These are phyloP conservation scores for Tetramorium parvispinum DNA, from an alignment of 1,140 invertebrate genomes.

Conservation along the genomic window DNA sequence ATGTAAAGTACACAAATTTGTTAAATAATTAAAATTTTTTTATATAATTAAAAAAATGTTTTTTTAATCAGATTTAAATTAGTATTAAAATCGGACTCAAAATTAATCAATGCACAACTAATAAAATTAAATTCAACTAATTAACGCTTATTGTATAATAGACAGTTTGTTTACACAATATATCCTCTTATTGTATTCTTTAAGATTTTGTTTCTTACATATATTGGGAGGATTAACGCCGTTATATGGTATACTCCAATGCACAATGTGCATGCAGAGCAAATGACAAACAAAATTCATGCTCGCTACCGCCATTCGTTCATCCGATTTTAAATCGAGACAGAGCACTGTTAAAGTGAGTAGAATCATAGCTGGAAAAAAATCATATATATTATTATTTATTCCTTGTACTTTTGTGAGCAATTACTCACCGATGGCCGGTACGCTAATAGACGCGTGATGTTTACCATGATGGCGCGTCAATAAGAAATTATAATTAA, in stretches of 20 bases:
- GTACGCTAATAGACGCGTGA: conserved; percentile 82
- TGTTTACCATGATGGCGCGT: conserved; percentile 81
- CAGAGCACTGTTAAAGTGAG: conserved; percentile 84
- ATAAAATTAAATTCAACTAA: too few species aligned
- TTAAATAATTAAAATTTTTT: background rate
- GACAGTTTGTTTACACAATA: background rate
- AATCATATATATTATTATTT: background rate
- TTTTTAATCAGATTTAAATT: background rate
- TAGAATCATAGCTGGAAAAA: conserved; percentile 81
- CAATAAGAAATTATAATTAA: conserved; percentile 83
- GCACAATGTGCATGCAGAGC: conserved; percentile 82
- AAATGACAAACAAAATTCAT: conserved; percentile 85
- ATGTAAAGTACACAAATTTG: background rate
- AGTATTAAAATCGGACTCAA: too few species aligned
- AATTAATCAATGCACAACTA: too few species aligned
- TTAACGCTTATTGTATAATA: too few species aligned
- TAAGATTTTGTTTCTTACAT: conserved; percentile 70
- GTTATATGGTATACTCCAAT: conserved; percentile 83
- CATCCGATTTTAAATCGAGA: conserved; percentile 81
- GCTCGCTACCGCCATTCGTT: conserved; percentile 82
- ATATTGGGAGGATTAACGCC: conserved; percentile 79
- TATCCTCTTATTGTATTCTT: background rate
- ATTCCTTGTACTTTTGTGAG: background rate
- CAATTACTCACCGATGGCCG: conserved; percentile 83
- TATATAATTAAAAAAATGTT: background rate